These are phyloP conservation scores for Cantharis flavilabris DNA, from an alignment of 2,888 invertebrate species.

Conservation along the genomic window DNA sequence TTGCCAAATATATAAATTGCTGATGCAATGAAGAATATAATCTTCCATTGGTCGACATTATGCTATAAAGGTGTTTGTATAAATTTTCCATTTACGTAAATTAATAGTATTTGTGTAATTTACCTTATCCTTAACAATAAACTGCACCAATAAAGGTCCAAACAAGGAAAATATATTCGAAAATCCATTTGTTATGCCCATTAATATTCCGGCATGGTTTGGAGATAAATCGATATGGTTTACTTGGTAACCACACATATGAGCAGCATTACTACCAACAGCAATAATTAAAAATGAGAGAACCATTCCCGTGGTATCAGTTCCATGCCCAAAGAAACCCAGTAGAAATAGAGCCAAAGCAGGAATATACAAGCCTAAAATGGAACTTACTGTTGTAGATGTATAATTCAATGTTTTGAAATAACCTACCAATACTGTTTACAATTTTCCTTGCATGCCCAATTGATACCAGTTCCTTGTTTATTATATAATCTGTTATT, in stretches of 20 bases:
- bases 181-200: constrained; percentile 78
- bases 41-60: constrained; percentile 70
- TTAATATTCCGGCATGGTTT: constrained; percentile 76
- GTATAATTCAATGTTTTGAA: not conserved
- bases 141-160: constrained; percentile 71
- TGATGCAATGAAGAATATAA: constrained; percentile 75
- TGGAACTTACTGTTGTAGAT: not conserved
- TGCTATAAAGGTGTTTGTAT: constrained; percentile 56
- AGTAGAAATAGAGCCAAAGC: constrained; percentile 69
- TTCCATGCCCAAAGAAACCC: constrained; percentile 59
- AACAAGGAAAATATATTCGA: constrained; percentile 76
- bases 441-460: constrained; percentile 64
- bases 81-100: not conserved
- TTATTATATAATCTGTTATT: constrained; percentile 64
- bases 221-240: constrained; percentile 83
- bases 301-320: constrained; percentile 63
- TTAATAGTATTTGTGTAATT: constrained; percentile 37
- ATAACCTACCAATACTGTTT: constrained; percentile 63
- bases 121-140: constrained; percentile 69
- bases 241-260: constrained; percentile 71
- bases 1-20: constrained; percentile 72
- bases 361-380: constrained; percentile 69
- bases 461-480: constrained; percentile 56
- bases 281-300: constrained; percentile 69
- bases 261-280: constrained; percentile 72